A percentile compares a stretch with the other conserved stretches of the same genome.
phyloP scores from a whole-genome alignment of 2,888 invertebrate species.

The Conomelus anceps region DNA sequence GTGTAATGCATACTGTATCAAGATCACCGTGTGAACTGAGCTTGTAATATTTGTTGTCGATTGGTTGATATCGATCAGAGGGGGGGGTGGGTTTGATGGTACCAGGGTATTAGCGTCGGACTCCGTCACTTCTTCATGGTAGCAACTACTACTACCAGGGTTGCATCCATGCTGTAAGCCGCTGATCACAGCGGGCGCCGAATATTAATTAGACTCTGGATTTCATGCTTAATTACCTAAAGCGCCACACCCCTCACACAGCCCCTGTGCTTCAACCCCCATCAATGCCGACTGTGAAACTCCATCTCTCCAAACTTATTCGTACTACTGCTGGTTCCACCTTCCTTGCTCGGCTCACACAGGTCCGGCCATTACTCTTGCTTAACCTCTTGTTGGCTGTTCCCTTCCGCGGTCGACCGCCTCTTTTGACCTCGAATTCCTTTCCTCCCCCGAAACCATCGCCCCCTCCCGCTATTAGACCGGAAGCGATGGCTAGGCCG shows the following conservation, averaged over 20 bases:
- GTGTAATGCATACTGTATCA: background rate
- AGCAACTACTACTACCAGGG: background rate
- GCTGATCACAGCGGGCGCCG: background rate
- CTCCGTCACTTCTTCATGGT: background rate
- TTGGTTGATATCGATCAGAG: background rate
- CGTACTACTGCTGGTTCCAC: background rate
- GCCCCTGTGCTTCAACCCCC: background rate
- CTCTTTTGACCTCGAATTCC: background rate
- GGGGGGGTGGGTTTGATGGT: background rate
- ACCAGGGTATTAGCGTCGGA: background rate
- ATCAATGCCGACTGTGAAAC: background rate
- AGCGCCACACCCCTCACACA: background rate
- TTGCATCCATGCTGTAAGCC: background rate
- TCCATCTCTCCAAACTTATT: background rate
- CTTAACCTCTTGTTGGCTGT: background rate
- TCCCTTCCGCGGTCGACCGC: background rate
- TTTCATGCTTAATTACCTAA: background rate
- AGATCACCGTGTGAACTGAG: background rate
- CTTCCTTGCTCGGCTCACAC: too few relatives aligned
- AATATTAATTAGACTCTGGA: background rate
- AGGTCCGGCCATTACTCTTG: background rate
- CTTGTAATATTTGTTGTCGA: background rate
- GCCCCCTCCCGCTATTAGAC: background rate
- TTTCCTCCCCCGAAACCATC: background rate
- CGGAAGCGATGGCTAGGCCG: too few relatives aligned